Base-by-base conservation (phyloP, 2,797 vertebrate genomes). In the Brachymystax lenok region DNA sequence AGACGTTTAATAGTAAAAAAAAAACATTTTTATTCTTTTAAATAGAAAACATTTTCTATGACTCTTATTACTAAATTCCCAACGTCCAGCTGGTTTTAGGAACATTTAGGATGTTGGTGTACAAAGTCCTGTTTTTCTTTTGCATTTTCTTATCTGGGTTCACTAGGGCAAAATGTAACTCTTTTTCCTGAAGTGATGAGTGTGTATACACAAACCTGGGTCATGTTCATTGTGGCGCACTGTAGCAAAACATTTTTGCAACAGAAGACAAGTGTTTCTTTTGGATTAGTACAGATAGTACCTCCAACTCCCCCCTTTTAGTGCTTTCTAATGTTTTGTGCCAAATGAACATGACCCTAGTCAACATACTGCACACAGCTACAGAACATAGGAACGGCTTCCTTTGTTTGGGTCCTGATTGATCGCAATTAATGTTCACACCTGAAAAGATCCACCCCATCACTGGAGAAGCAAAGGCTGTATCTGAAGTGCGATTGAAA, bases 161-260 rank as follows among this genome's bases (percentile, higher is more conserved):
- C 88, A 93, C 91, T 93, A 96, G 96, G 96, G 96, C 96, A 97
- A 97, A 91, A 96, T 91, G 94, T 93, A 94, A 95, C 95, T 93
- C 94, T 91, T 95, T 93, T 80, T 89, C 93, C 81, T 85, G 85
- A 95, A 94, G 92, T 92, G 91, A 93, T n/a, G n/a, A 91, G 61
- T 92, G 88, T 89, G 6, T 92, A 92, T 90, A 88, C 92, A 90
- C 90, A 88, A 91, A 87, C 92, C 83, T 81, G 59, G 59, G 59
- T 63, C 59, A 63, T 24, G 59, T 63, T 63, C 59, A 63, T 13
- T 21, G 24, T 2, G 24, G 59, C 59, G 4, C 21, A 24, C 3
- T 63, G 7, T 21, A 24, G 59, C 10, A 63, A 63, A 63, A 19
- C 7, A 2, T n/a, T 19, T 59, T 59, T 4, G 19, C 56, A 59